Base-by-base conservation (phyloP, 2,797 vertebrate species). In the Sardinella longiceps region DNA sequence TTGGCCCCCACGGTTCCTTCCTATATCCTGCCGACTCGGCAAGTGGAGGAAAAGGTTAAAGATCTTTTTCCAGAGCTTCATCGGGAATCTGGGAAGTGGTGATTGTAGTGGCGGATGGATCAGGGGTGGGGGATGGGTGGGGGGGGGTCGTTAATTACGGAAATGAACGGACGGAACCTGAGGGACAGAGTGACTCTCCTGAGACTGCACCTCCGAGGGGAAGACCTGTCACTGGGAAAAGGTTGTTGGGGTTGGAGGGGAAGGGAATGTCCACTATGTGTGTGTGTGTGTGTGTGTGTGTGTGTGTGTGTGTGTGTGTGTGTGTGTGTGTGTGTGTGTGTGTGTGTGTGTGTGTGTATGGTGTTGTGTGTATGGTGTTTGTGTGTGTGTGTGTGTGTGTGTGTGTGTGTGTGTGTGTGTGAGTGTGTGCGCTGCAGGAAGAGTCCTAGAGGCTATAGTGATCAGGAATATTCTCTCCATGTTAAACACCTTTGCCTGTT, bases 21-120 rank as follows among this genome's bases (percentile, higher is more conserved):
- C 1, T 18, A 74, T 74, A 74, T 74, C 66, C 66, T 74, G 66
- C 66, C 66, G 66, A 74, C 66, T 74, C 66, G 30, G 66, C 66
- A 74, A 74, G 66, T 18, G 66, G 20, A 15, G 30, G 66, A 30
- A 74, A 74, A 74, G 66, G 66, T 74, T 74, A 74, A 74, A 74
- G 66, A 74, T 74, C 4, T 33, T 74, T 74, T 74, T 70, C 20
- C 30, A 20, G 66, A 37, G 30, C 4, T 70, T 70, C 14, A 43
- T 43, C 2, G 39, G 39, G 39, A 43, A 43, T 2, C 39, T 2
- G 39, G 5, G 2, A 2, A 43, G 39, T 43, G 5, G 39, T 43
- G 39, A n/a, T n/a, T n/a, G 39, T 43, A 43, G 39, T 43, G 39
- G 39, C 39, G 39, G 39, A 2, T 43, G 39, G 5, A 43, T 2